Evolutionary conservation across 2,797 vertebrate genomes (phyloP), one percentile per base, ranked within the genome.

Genomic region (Octomys mimax): DNA sequence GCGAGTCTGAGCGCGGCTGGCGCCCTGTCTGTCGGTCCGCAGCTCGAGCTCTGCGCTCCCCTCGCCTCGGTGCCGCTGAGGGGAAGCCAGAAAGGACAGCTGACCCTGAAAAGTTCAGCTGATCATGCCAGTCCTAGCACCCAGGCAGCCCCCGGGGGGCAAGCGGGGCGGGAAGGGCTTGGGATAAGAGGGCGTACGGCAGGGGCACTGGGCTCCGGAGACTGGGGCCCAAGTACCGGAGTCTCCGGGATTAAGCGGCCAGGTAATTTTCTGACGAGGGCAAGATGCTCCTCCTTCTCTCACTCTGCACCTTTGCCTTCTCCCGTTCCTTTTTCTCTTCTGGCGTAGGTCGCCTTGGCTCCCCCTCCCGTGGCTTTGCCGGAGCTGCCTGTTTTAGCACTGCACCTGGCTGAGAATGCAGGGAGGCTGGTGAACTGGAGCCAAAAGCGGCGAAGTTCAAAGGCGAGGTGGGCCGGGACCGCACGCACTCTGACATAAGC

Each of bases 401-500:
- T 98, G 99, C 99, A 99, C 99, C 99, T 99, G 99, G 99, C 98
- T 98, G 98, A 98, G 98, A 99, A 99, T 99, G 99, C 99, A 98
- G 98, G 99, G 98, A 99, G 98, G 98, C 98, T 98, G 98, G 98
- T 98, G 99, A 99, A 99, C 98, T 92, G 96, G 98, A 99, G 99
- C 99, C 99, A 98, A 99, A 99, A 99, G 99, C 99, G 99, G 99
- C 98, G 99, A 99, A 99, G 99, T 99, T 99, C 99, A 99, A 99
- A 99, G 99, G 99, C 99, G 99, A 99, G 99, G 99, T 99, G 99
- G 99, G 99, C 99, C 99, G 98, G 99, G 98, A 99, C 99, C 92
- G 99, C 99, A 99, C 98, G 99, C 99, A 98, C 99, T 99, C 99
- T 99, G 99, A 99, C 99, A 99, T 99, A 99, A 99, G 99, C 99